Percentiles rank a stretch among this genome's conserved stretches.
Evolutionary conservation across 1,140 invertebrate genomes (phyloP).

Genomic region (Ostrea edulis): DNA sequence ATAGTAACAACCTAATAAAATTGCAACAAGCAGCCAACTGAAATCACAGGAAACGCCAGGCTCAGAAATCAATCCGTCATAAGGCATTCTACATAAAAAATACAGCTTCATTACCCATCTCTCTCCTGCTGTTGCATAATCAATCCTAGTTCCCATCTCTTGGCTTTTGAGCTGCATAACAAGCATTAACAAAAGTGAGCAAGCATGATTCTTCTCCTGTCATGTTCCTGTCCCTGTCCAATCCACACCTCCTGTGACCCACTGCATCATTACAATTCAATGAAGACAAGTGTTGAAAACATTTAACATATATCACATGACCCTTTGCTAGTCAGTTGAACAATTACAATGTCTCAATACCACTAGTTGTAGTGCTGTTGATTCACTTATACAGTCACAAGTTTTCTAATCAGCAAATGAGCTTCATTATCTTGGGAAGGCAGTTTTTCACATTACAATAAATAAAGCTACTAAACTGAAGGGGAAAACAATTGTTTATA

Average conservation of each 20-base stretch:
- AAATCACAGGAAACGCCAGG: slow-evolving; percentile 34
- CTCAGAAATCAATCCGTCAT: slow-evolving; percentile 9
- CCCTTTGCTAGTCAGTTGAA: slow-evolving; percentile 8
- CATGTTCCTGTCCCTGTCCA: neutral
- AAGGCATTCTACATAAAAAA: slow-evolving; percentile 29
- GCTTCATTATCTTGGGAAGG: neutral
- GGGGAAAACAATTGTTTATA: neutral
- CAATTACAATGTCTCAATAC: neutral
- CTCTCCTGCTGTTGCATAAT: slow-evolving; percentile 33
- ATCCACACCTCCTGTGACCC: neutral
- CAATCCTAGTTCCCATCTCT: neutral
- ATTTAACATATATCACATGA: slow-evolving; percentile 33
- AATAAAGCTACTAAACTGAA: neutral
- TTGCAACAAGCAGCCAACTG: slow-evolving; percentile 37
- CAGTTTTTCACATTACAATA: slow-evolving; percentile 1
- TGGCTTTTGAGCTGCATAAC: slow-evolving; percentile 13
- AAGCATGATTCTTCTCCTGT: slow-evolving; percentile 4
- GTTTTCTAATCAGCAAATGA: neutral
- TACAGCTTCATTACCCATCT: slow-evolving; percentile 2
- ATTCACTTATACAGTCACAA: neutral
- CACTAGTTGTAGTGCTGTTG: neutral
- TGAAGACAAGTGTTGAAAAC: slow-evolving; percentile 20
- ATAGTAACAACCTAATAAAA: slow-evolving; percentile 38
- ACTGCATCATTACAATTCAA: slow-evolving; percentile 30
- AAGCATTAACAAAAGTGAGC: slow-evolving; percentile 34